Percentiles rank a stretch among this genome's conserved stretches.
Evolutionary conservation across 1,140 invertebrate species (phyloP).

Genomic region (Chymomyza costata): DNA sequence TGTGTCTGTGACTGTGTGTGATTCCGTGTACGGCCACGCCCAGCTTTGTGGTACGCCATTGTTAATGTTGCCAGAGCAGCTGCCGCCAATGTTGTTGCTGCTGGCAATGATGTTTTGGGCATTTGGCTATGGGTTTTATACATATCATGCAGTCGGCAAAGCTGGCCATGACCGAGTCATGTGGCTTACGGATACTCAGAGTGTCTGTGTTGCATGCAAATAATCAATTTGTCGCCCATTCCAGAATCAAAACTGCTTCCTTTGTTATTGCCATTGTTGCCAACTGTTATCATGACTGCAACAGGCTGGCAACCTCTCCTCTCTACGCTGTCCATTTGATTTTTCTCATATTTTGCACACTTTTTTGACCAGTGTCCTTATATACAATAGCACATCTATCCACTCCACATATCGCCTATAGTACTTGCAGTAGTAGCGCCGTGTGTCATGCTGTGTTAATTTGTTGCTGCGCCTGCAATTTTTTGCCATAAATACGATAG

Average conservation of each 20-base stretch:
- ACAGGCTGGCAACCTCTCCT: conserved; percentile 46
- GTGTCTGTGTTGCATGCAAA: conserved; percentile 42
- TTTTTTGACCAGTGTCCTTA: too few species aligned
- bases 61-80: too few species aligned
- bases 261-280: too few species aligned
- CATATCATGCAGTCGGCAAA: conserved; percentile 26
- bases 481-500: conserved; percentile 65
- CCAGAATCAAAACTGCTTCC: too few species aligned
- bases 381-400: too few species aligned
- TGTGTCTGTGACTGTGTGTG: conserved; percentile 11
- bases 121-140: conserved; percentile 28
- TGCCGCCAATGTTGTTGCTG: too few species aligned
- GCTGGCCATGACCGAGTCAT: conserved; percentile 55
- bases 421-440: too few species aligned
- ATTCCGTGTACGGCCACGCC: conserved; percentile 36
- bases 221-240: conserved; percentile 52
- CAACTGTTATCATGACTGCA: conserved; percentile 26
- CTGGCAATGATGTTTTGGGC: too few species aligned
- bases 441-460: conserved; percentile 61
- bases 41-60: conserved; percentile 1
- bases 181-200: conserved; percentile 17
- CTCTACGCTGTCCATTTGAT: too few species aligned
- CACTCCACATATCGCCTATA: too few species aligned
- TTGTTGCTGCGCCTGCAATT: conserved; percentile 66
- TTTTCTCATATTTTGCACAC: too few species aligned